A percentile compares a stretch with the other conserved stretches of the same genome.
Conservation (phyloP, 2,113 vertebrate species). For the Drymodes brunneopygia region DNA sequence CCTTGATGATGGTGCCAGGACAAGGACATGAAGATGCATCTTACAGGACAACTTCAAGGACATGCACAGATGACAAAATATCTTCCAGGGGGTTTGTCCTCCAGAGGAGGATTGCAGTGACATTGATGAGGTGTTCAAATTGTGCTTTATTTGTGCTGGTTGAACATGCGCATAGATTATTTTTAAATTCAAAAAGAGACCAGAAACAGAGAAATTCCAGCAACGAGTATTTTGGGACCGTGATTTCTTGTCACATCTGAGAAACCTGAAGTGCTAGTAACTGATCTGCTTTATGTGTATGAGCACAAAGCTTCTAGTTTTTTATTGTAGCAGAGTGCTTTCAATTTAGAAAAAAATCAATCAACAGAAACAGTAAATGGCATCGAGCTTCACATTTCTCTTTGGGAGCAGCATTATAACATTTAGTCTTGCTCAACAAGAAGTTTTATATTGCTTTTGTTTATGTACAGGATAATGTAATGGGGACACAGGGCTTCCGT, state of each 20-base stretch:
- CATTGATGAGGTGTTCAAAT: not conserved
- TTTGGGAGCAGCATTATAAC: not conserved
- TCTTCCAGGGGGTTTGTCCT: not conserved
- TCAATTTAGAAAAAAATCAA: slow-evolving; percentile 29
- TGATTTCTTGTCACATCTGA: not conserved
- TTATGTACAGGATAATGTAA: slow-evolving; percentile 33
- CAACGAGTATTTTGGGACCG: not conserved
- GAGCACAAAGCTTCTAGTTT: not conserved
- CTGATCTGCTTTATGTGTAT: not conserved
- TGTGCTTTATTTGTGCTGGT: not conserved
- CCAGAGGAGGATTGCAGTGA: not conserved
- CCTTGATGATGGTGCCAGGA: not conserved
- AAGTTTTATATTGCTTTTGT: slow-evolving; percentile 20
- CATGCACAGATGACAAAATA: not conserved
- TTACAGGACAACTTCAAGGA: not conserved
- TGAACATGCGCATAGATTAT: not conserved
- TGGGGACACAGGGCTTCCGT: not conserved
- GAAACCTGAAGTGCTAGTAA: not conserved
- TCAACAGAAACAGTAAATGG: slow-evolving; percentile 24
- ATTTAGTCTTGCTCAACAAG: slow-evolving; percentile 8
- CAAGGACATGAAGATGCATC: not conserved
- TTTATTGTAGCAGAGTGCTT: slow-evolving; percentile 10
- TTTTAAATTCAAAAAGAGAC: not conserved
- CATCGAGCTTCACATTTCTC: not conserved
- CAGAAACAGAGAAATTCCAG: not conserved